Evolutionary conservation across 2,888 invertebrate genomes (phyloP), one percentile per base, ranked within the genome.

Genomic region (Synanthedon formicaeformis): DNA sequence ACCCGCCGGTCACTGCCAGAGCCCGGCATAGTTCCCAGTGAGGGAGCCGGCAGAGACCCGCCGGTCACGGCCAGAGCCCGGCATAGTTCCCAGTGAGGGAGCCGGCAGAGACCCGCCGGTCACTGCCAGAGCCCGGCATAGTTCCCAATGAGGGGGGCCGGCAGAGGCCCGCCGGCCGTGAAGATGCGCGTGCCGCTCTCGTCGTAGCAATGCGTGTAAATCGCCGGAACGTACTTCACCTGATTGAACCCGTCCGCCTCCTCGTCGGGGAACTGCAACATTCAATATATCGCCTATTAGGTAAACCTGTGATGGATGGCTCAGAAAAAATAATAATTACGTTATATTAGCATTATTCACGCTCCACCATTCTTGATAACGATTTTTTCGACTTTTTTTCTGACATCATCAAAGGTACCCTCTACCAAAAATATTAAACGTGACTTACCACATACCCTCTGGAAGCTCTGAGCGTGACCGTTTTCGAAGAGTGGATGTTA

Each of bases 171-270:
- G 8, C 98, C 98, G 10, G 97, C 98, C 0, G 97, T 94, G 88
- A 98, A 98, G 45, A 98, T 89, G 54, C 96, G 87, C 12, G 96
- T 97, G 12, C 97, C 96, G 59, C 94, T 95, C 62, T 92, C 91
- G 79, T 98, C 97, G 78, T 97, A 98, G 81, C 96, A 96, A 76
- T 98, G 98, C 2, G 98, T 97, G 81, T 98, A 98, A 68, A 98
- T 96, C 14, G 98, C 98, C 40, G 97, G 94, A 56, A 94, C 93
- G 79, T 97, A 96, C 81, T 95, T 94, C 54, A 94, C 92, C 65
- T 93, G 93, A 82, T 94, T 94, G 68, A 93, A 92, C 4, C 94
- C 94, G 62, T 96, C 95, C 58, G 93, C 91, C 61, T 92, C 94
- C 64, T 95, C 95, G 75, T 96, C 96, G 0, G 95, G 94, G 81